Conservation (phyloP, 2,113 vertebrate species). For the Lamprologus lemairii region DNA sequence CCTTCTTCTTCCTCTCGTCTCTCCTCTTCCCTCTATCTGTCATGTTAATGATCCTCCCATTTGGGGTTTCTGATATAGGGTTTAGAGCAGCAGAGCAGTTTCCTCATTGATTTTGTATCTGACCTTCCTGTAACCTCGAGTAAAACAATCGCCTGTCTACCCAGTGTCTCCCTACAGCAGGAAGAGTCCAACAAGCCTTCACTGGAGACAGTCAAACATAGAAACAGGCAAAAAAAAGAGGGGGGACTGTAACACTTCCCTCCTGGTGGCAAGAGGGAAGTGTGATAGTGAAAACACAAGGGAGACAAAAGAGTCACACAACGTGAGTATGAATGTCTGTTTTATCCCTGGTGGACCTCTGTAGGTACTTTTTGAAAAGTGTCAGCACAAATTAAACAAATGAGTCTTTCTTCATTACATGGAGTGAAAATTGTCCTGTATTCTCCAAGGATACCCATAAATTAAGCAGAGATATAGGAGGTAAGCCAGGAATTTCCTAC, state of each 20-base stretch:
- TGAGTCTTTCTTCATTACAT: not conserved
- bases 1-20: slow-evolving; percentile 9
- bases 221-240: slow-evolving; percentile 28
- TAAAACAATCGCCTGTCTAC: slow-evolving; percentile 65
- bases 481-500: slow-evolving; percentile 42
- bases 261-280: slow-evolving; percentile 6
- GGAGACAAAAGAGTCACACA: slow-evolving; percentile 24
- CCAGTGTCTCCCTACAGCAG: not conserved
- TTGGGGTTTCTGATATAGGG: slow-evolving; percentile 52
- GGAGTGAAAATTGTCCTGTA: not conserved
- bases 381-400: not conserved
- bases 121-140: slow-evolving; percentile 74
- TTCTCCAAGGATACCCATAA: slow-evolving; percentile 14
- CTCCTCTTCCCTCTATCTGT: slow-evolving; percentile 26
- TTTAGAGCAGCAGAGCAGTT: slow-evolving; percentile 53
- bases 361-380: not conserved
- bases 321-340: not conserved
- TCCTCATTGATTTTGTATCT: slow-evolving; percentile 75
- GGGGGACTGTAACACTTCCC: slow-evolving; percentile 52
- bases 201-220: slow-evolving; percentile 36
- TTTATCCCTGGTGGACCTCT: slow-evolving; percentile 8
- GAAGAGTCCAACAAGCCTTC: not conserved
- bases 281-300: slow-evolving; percentile 7
- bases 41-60: slow-evolving; percentile 51
- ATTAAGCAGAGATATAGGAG: slow-evolving; percentile 31